Base-by-base conservation (phyloP, 1,140 invertebrate species). In the Tetramorium parvispinum region DNA sequence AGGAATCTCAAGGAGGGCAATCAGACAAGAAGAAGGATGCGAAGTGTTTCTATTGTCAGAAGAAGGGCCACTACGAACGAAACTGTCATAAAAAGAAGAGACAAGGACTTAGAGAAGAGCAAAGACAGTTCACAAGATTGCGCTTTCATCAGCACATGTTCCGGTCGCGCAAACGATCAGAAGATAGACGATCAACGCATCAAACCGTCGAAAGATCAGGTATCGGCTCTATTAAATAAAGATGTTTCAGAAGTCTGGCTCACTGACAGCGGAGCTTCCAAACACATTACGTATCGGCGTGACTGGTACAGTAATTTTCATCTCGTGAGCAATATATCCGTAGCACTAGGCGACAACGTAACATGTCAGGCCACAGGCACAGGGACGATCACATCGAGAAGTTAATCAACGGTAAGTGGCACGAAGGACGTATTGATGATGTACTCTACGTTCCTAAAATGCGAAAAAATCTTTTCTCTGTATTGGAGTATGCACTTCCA, bases 401-500 rank as follows among this genome's bases (percentile, higher is more conserved):
- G 24, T 43, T 87, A 0, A 61, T 91, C 1, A 79, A 83, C 13
- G 83, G 71, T 11, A 18, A 77, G 71, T 92, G 89, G 88, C 13
- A 46, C 1, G 63, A 70, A 24, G 71, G 63, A 1, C 61, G 21
- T 21, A 49, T 92, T 2, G 77, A 87, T 32, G 78, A 89, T 83
- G 91, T 92, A 18, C 78, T 89, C 8, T 91, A 86, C 59, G 88
- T 91, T 3, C 85, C 90, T 21, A 59, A 65, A 11, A 4, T 90
- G 3, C 46, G n/a, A 13, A 89, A 87, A 37, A 92, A 93, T 86
- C 68, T 93, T 18, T 91, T 93, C 65, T 92, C 92, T 70, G 87
- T n/a, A n/a, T 91, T 1, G 89, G 83, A n/a, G 77, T 85, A 0
- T 88, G 76, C 37, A 86, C 87, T 1, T 65, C 18, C 2, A 57